A percentile compares a stretch with the other conserved stretches of the same genome.
phyloP scores from a whole-genome alignment of 2,888 invertebrate genomes.

The Coecobrya sp. region DNA sequence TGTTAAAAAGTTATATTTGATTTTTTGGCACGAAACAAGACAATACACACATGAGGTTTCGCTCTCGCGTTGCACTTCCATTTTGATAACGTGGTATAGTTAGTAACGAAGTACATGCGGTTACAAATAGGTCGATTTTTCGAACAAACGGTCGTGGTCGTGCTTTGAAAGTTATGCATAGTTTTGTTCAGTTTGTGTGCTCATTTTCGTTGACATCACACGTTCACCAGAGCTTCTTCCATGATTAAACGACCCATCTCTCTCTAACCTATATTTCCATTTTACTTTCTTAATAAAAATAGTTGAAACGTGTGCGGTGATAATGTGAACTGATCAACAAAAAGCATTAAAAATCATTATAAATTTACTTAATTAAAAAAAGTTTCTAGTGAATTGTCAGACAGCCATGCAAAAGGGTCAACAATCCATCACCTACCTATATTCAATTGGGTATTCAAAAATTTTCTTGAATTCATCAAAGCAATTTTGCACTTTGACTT shows the following conservation, averaged over 20 bases:
- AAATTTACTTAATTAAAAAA: not conserved
- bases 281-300: conserved; percentile 19
- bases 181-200: conserved; percentile 29
- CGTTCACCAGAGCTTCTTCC: not conserved
- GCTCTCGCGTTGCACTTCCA: conserved; percentile 49
- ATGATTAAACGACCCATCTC: conserved; percentile 11
- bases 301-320: conserved; percentile 1
- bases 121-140: conserved; percentile 37
- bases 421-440: not conserved
- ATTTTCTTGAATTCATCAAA: not conserved
- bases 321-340: conserved; percentile 27
- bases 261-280: conserved; percentile 11
- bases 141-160: not conserved
- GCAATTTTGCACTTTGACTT: not conserved
- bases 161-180: conserved; percentile 7
- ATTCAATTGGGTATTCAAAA: no score
- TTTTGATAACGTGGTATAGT: conserved; percentile 41
- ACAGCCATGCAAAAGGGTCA: not conserved
- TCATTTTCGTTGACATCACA: conserved; percentile 34
- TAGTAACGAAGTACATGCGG: no score
- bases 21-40: conserved; percentile 36
- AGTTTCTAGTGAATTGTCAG: not conserved
- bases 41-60: not conserved
- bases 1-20: not conserved
- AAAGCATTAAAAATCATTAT: not conserved